Evolutionary conservation across 1,140 invertebrate genomes (phyloP), one percentile per base, ranked within the genome.

Genomic region (Drosophila ficusphila): DNA sequence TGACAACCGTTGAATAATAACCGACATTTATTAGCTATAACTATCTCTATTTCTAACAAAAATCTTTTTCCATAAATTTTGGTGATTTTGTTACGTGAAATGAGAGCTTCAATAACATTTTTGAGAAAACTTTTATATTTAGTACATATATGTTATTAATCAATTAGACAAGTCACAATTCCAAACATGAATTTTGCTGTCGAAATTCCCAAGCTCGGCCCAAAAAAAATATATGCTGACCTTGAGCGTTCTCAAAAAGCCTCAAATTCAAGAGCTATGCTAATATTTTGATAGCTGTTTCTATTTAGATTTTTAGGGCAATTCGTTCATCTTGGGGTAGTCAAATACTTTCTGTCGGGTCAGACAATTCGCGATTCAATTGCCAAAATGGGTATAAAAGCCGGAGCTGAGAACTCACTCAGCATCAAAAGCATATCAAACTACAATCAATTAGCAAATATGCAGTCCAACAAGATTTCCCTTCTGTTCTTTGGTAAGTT

Each of bases 221-320:
- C 31, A 44, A 61, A 54, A 36, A n/a, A n/a, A n/a, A n/a, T n/a
- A n/a, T n/a, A 11, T 14, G 9, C 16, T 64, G 39, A 64, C 54
- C 54, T 61, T 64, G 54, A 38, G 11, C 14, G 25, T 12, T 7
- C 9, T 18, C 2, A 19, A 16, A n/a, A 36, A 21, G 14, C n/a
- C n/a, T 16, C 25, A 21, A 36, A 21, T 2, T n/a, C 21, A 34
- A 19, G n/a, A 39, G 42, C 27, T 41, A 39, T 2, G n/a, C 12
- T 51, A 58, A 69, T 83, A 83, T 83, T 85, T 67, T 11, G 16
- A 36, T 74, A 83, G 65, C 56, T 85, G 79, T 54, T 56, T 42
- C n/a, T n/a, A n/a, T n/a, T n/a, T n/a, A n/a, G n/a, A n/a, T n/a
- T n/a, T n/a, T n/a, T n/a, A n/a, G n/a, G n/a, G n/a, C n/a, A 46